phyloP scores from a whole-genome alignment of 2,113 vertebrate genomes.

The Empidonax alnorum region DNA sequence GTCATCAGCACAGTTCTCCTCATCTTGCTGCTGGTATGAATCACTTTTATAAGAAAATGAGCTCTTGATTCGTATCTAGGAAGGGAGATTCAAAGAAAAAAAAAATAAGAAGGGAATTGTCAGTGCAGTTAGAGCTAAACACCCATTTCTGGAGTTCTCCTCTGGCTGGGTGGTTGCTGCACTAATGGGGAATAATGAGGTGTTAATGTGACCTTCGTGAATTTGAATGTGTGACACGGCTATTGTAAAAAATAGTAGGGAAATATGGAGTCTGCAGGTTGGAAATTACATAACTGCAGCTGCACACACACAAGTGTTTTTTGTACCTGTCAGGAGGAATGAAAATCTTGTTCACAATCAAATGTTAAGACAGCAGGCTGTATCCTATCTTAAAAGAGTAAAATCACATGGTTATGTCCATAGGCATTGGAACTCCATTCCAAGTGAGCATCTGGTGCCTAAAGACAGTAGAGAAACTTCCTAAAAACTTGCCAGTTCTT shows the following conservation, averaged over 20 bases:
- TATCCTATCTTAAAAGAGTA: not conserved
- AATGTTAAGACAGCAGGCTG: not conserved
- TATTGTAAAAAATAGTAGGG: not conserved
- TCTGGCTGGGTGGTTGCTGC: not conserved
- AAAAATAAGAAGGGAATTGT: not conserved
- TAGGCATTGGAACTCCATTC: not conserved
- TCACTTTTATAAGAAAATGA: constrained; percentile 49
- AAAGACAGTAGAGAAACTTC: not conserved
- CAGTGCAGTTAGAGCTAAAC: not conserved
- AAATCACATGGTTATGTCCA: not conserved
- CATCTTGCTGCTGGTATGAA: not conserved
- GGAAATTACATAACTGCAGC: not conserved
- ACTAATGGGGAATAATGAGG: not conserved
- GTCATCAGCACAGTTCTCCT: constrained; percentile 5
- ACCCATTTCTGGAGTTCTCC: not conserved
- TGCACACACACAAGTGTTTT: not conserved
- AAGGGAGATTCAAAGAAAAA: not conserved
- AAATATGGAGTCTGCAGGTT: not conserved
- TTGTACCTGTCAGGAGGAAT: not conserved
- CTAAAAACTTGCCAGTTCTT: not conserved
- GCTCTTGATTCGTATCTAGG: not conserved
- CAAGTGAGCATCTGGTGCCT: not conserved
- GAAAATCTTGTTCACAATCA: not conserved
- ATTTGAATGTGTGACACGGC: not conserved
- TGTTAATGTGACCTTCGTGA: not conserved